phyloP scores from a whole-genome alignment of 1,140 invertebrate species.

The Scaptodrosophila lebanonensis region DNA sequence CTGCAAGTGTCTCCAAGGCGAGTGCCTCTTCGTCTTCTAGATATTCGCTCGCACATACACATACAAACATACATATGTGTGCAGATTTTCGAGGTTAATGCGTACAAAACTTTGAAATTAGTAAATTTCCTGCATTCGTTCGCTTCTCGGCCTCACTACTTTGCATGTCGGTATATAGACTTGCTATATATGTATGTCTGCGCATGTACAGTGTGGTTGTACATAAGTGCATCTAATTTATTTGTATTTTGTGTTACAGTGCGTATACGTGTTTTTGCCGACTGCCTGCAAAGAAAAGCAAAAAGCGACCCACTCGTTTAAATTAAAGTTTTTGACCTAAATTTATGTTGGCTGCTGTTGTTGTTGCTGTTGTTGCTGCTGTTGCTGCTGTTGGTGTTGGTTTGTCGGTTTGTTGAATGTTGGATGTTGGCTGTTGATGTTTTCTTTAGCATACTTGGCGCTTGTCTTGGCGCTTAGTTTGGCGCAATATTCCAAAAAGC shows the following conservation, averaged over 20 bases:
- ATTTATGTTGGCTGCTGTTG: slow-evolving; percentile 72
- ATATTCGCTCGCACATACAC: neutral
- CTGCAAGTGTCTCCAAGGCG: slow-evolving; percentile 57
- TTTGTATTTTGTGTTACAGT: slow-evolving; percentile 67
- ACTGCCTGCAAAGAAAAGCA: slow-evolving; percentile 29
- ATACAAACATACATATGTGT: slow-evolving; percentile 46
- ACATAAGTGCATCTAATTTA: slow-evolving; percentile 69
- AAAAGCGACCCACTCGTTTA: slow-evolving; percentile 58
- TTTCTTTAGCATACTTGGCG: slow-evolving; percentile 36
- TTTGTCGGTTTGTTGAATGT: too few relatives aligned
- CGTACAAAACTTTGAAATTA: slow-evolving; percentile 72
- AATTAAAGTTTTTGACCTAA: slow-evolving; percentile 73
- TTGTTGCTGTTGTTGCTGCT: slow-evolving; percentile 22
- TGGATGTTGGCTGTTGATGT: slow-evolving; percentile 71
- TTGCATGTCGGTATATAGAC: neutral
- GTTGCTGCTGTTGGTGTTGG: too few relatives aligned
- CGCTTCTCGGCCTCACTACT: slow-evolving; percentile 14
- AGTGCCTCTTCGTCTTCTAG: neutral
- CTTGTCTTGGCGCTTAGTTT: slow-evolving; percentile 8
- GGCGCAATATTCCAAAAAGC: slow-evolving; percentile 68
- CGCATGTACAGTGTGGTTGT: slow-evolving; percentile 1
- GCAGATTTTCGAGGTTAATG: slow-evolving; percentile 72
- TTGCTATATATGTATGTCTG: neutral
- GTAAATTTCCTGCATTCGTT: slow-evolving; percentile 64
- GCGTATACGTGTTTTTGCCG: slow-evolving; percentile 54